A percentile compares a stretch with the other conserved stretches of the same genome.
These are phyloP conservation scores for Todiramphus saurophagus DNA, from an alignment of 2,113 vertebrate species.

Conservation along the genomic window DNA sequence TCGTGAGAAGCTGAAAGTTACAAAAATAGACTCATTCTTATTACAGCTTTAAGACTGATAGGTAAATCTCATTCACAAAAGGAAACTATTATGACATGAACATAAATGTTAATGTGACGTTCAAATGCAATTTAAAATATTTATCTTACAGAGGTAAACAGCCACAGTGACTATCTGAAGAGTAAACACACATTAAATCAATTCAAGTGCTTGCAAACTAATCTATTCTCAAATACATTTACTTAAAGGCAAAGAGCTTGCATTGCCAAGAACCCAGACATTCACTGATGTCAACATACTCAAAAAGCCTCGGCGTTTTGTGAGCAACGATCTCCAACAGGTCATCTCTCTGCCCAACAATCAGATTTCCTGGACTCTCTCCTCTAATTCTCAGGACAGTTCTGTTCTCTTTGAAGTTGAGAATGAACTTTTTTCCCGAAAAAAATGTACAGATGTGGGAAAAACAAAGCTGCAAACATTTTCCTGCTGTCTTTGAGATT, in stretches of 20 bases:
- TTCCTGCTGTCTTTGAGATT: neutral
- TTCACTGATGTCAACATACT: neutral
- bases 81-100: conserved; percentile 63
- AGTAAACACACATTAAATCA: conserved; percentile 70
- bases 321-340: neutral
- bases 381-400: neutral
- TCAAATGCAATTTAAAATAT: conserved; percentile 72
- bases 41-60: conserved; percentile 61
- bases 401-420: neutral
- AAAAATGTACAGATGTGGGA: neutral
- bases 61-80: conserved; percentile 65
- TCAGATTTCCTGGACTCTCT: neutral
- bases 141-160: conserved; percentile 72
- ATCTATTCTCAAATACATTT: conserved; percentile 60
- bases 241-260: conserved; percentile 47
- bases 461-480: neutral
- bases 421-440: neutral
- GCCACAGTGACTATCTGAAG: conserved; percentile 59
- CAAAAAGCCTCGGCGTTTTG: neutral
- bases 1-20: conserved; percentile 25
- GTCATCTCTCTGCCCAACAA: neutral
- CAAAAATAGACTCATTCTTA: conserved; percentile 53
- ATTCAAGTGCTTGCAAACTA: conserved; percentile 60
- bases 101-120: conserved; percentile 70
- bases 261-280: neutral